Conservation (phyloP, 2,888 invertebrate species). For the Ariolimax columbianus region DNA sequence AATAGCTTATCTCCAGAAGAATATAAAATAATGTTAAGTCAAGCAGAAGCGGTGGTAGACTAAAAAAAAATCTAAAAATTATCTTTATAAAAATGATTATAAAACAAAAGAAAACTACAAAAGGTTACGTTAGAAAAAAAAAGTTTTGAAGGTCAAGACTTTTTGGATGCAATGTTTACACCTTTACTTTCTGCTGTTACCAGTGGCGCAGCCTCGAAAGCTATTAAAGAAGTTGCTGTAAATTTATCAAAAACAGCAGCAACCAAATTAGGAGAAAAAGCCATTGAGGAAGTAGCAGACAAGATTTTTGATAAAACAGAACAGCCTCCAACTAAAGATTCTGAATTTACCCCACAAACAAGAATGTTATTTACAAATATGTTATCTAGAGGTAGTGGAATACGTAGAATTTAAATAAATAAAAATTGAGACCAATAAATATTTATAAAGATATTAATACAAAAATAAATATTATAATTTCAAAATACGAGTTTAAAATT, state of each 20-base stretch:
- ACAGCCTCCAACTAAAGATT: too few species aligned
- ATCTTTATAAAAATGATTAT: neutral
- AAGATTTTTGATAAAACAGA: neutral
- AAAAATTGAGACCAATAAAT: neutral
- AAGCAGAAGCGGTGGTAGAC: neutral
- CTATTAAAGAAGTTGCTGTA: constrained; percentile 1
- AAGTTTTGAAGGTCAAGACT: neutral
- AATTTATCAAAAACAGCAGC: constrained; percentile 21
- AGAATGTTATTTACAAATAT: neutral
- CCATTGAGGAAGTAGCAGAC: neutral
- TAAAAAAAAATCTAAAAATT: neutral
- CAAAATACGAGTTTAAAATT: too few species aligned
- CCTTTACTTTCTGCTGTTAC: constrained; percentile 1
- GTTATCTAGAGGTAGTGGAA: neutral
- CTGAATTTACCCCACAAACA: neutral
- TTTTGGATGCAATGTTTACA: neutral
- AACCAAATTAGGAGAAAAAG: neutral
- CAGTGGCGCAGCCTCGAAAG: neutral
- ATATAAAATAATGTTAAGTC: constrained; percentile 4
- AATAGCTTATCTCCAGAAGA: neutral
- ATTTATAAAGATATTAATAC: neutral
- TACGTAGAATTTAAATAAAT: constrained; percentile 18
- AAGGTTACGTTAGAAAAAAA: neutral
- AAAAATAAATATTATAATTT: neutral
- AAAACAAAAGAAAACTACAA: constrained; percentile 4